phyloP scores from a whole-genome alignment of 2,888 invertebrate species.

The Hydroisotoma schaefferi region DNA sequence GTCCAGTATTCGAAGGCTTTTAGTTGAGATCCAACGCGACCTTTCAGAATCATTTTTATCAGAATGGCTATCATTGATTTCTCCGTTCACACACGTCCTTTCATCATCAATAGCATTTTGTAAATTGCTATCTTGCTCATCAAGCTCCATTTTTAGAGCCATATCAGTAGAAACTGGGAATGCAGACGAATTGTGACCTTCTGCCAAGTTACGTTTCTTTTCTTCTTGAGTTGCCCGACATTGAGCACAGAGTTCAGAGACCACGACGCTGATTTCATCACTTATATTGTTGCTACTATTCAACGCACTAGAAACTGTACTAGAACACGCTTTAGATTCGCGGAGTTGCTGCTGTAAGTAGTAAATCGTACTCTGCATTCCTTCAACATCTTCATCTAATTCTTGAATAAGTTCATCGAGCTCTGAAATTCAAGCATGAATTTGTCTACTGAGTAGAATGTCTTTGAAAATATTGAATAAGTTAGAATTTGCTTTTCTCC shows the following conservation, averaged over 20 bases:
- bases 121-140: conserved; percentile 21
- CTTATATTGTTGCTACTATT: not conserved
- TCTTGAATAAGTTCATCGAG: conserved; percentile 93
- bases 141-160: conserved; percentile 31
- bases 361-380: conserved; percentile 96
- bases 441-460: not conserved
- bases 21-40: not conserved
- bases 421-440: conserved; percentile 72
- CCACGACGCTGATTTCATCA: conserved; percentile 12
- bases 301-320: not conserved
- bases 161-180: conserved; percentile 19
- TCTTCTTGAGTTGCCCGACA: conserved; percentile 37
- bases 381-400: conserved; percentile 94
- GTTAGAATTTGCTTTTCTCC: not conserved
- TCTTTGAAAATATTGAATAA: not conserved
- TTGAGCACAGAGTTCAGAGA: conserved; percentile 38
- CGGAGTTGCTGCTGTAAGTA: conserved; percentile 89
- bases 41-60: conserved; percentile 9
- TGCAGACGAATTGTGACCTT: too few relatives aligned
- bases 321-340: conserved; percentile 63
- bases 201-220: conserved; percentile 20
- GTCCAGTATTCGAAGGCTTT: conserved; percentile 2
- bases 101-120: conserved; percentile 24
- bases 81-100: conserved; percentile 40
- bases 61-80: conserved; percentile 17